These are phyloP conservation scores for Agriopis aurantiaria DNA, from an alignment of 2,888 invertebrate genomes.

Conservation along the genomic window DNA sequence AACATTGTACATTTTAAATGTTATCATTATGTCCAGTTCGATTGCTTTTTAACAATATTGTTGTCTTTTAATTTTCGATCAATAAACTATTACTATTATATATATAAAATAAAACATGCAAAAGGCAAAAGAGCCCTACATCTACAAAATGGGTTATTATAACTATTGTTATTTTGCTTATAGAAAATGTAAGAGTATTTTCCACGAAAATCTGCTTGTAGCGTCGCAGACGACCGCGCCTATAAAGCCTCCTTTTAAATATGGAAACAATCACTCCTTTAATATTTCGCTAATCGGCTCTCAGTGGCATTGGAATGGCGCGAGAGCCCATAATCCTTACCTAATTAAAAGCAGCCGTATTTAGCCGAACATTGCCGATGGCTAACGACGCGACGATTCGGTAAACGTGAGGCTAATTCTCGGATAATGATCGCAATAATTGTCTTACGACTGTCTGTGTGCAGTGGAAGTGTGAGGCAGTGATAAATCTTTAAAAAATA, in stretches of 20 bases:
- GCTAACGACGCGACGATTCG: conserved; percentile 63
- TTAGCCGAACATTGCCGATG: conserved; percentile 42
- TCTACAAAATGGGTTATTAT: no score
- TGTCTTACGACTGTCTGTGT: conserved; percentile 58
- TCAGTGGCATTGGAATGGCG: conserved; percentile 28
- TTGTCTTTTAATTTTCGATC: no score
- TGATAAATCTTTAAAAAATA: conserved; percentile 1
- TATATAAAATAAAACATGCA: no score
- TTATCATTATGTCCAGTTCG: no score
- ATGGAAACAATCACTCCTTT: conserved; percentile 30
- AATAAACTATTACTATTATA: no score
- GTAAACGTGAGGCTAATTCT: conserved; percentile 67
- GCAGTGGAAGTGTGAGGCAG: conserved; percentile 16
- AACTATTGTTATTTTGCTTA: no score
- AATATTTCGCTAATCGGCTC: conserved; percentile 31
- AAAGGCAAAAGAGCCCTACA: no score
- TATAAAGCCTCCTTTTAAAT: conserved; percentile 14
- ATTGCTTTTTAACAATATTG: no score
- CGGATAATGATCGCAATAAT: conserved; percentile 69
- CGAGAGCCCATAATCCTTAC: conserved; percentile 31
- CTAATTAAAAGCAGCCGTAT: conserved; percentile 45
- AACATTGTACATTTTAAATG: no score
- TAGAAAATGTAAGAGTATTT: neutral
- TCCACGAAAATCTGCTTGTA: neutral
- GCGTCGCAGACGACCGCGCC: neutral